phyloP scores from a whole-genome alignment of 2,113 vertebrate genomes.

The Lichenostomus cassidix region DNA sequence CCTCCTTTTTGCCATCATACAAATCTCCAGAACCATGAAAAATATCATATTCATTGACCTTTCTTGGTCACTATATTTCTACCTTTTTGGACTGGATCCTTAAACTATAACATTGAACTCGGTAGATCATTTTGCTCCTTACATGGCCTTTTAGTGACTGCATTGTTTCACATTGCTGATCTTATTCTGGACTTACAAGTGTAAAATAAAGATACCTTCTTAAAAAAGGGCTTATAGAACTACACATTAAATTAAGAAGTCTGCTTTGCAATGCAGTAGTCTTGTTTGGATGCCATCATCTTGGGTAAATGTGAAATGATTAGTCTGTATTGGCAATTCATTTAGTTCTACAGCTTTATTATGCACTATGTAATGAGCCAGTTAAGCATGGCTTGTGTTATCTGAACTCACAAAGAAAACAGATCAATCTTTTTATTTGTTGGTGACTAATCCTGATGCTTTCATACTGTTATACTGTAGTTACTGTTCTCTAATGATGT shows the following conservation, averaged over 20 bases:
- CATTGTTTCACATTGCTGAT: not conserved
- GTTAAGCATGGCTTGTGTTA: not conserved
- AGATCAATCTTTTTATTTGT: not conserved
- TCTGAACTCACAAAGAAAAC: not conserved
- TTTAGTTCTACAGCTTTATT: conserved; percentile 21
- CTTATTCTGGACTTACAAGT: not conserved
- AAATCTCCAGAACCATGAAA: not conserved
- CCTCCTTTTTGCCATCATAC: not conserved
- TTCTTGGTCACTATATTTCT: not conserved
- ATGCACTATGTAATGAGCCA: not conserved
- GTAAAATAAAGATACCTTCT: not conserved
- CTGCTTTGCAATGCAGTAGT: not conserved
- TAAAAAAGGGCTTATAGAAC: not conserved
- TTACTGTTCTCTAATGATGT: not conserved
- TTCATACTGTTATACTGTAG: not conserved
- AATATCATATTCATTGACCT: not conserved
- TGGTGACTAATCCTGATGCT: not conserved
- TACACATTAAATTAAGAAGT: not conserved
- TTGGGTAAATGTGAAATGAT: not conserved
- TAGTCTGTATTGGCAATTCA: not conserved
- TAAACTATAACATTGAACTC: not conserved
- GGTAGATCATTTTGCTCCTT: not conserved
- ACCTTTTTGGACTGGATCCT: not conserved
- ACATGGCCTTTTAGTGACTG: not conserved
- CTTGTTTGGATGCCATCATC: not conserved